Evolutionary conservation across 2,113 vertebrate genomes (phyloP).

Genomic region (Microtus oregoni): DNA sequence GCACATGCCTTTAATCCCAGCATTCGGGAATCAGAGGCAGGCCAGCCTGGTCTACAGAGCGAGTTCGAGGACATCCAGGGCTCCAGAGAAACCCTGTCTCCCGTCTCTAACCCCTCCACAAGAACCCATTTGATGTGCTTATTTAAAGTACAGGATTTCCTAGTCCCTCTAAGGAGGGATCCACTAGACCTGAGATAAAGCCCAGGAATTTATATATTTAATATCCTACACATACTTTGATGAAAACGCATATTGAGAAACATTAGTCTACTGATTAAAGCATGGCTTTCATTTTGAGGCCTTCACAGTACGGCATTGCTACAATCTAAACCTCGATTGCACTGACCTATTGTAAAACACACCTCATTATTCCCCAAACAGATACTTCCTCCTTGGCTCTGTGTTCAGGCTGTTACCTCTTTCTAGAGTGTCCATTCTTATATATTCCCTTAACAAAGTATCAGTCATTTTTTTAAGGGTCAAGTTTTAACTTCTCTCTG

Average conservation of each 20-base stretch:
- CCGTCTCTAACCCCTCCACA: background rate
- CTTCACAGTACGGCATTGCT: background rate
- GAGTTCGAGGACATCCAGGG: background rate
- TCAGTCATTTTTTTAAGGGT: slow-evolving; percentile 19
- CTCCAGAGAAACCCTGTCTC: background rate
- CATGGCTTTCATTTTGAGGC: background rate
- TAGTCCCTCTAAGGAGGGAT: background rate
- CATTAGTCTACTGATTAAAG: slow-evolving; percentile 11
- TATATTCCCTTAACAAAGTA: slow-evolving; percentile 6
- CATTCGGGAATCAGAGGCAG: background rate
- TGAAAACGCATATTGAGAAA: slow-evolving; percentile 34
- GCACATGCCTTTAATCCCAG: background rate
- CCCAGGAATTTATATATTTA: slow-evolving; percentile 32
- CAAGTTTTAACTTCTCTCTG: slow-evolving; percentile 41
- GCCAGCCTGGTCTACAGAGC: background rate
- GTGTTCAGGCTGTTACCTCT: background rate
- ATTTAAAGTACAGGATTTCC: background rate
- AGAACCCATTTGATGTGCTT: background rate
- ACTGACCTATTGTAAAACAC: slow-evolving; percentile 39
- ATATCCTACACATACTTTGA: background rate
- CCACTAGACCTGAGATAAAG: slow-evolving; percentile 7
- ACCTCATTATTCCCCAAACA: background rate
- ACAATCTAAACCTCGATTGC: slow-evolving; percentile 22
- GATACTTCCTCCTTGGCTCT: background rate
- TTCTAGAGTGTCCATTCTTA: background rate